Evolutionary conservation across 2,888 invertebrate genomes (phyloP).

Genomic region (Dorcus parallelipipedus): DNA sequence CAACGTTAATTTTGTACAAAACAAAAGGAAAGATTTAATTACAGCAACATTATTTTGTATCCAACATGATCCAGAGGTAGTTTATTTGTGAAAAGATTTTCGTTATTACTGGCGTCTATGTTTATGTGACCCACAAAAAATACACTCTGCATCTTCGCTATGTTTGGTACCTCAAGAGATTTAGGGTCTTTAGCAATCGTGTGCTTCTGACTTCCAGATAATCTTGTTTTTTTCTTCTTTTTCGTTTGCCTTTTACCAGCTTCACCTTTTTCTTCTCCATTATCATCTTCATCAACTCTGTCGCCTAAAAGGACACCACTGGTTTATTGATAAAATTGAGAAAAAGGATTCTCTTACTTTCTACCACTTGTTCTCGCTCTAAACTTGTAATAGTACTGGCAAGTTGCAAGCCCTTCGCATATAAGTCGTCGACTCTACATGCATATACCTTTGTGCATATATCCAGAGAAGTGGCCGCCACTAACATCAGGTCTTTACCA

Average conservation of each 20-base stretch:
- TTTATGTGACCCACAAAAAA: constrained; percentile 6
- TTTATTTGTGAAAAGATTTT: constrained; percentile 11
- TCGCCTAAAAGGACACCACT: neutral
- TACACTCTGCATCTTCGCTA: neutral
- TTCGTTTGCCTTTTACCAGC: neutral
- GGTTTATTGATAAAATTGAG: neutral
- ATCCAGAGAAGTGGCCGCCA: constrained; percentile 11
- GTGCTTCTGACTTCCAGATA: neutral
- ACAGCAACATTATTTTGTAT: neutral
- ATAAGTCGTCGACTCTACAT: constrained; percentile 14
- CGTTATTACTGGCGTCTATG: constrained; percentile 5
- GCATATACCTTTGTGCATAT: constrained; percentile 14
- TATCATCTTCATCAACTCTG: too few species aligned
- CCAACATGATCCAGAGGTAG: constrained; percentile 9
- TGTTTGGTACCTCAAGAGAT: too few species aligned
- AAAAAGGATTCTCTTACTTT: neutral
- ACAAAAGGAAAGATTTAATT: neutral
- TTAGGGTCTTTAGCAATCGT: neutral
- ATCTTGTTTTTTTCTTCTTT: constrained; percentile 3
- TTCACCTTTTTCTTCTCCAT: neutral
- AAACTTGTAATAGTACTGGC: neutral
- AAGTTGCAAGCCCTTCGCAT: constrained; percentile 7
- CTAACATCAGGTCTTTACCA: constrained; percentile 6
- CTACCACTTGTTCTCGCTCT: neutral
- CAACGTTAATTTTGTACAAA: neutral